phyloP scores from a whole-genome alignment of 1,140 invertebrate species.

The Temnothorax curvispinosus region DNA sequence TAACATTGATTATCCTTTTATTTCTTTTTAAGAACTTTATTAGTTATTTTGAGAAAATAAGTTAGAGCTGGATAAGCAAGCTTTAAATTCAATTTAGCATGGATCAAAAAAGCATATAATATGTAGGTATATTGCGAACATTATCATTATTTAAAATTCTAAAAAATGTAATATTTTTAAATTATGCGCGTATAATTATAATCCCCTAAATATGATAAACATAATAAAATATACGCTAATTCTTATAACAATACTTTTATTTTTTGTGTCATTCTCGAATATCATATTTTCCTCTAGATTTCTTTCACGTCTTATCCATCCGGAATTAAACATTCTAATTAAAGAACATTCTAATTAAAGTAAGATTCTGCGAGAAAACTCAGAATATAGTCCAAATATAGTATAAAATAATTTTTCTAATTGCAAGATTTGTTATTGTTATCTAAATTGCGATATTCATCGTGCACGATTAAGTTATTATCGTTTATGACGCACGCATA shows the following conservation, averaged over 20 bases:
- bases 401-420: slow-evolving; percentile 3
- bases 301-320: background rate
- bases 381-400: background rate
- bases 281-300: background rate
- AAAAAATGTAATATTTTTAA: background rate
- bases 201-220: background rate
- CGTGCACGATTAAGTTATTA: background rate
- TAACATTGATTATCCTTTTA: background rate
- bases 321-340: background rate
- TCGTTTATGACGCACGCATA: background rate
- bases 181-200: background rate
- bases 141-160: slow-evolving; percentile 12
- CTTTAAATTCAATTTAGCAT: background rate
- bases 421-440: background rate
- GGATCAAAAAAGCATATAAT: background rate
- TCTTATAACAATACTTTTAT: background rate
- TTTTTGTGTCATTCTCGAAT: too few species aligned
- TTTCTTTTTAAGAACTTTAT: background rate
- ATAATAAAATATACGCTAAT: background rate
- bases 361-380: background rate
- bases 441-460: background rate
- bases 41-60: background rate
- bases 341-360: background rate
- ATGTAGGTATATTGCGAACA: background rate
- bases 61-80: background rate